phyloP scores from a whole-genome alignment of 2,797 vertebrate species.

The Mus spretus region DNA sequence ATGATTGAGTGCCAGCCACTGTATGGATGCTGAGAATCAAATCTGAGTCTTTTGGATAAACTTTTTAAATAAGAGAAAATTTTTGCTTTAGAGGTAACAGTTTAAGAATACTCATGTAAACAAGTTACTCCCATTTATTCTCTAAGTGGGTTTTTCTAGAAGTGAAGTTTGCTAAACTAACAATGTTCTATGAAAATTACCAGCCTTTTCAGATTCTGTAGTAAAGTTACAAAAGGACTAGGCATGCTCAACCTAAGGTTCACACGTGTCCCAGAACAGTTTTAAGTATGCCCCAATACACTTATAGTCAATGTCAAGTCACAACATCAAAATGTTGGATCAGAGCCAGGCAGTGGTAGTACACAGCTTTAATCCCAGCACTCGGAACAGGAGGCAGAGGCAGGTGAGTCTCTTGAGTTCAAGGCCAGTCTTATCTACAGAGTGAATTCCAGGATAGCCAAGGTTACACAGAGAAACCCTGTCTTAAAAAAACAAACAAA shows the following conservation, averaged over 20 bases:
- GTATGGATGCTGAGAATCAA: background rate
- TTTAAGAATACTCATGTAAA: slow-evolving; percentile 54
- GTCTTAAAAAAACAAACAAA: background rate
- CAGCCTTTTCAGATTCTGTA: slow-evolving; percentile 6
- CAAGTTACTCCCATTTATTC: slow-evolving; percentile 54
- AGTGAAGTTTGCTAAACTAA: slow-evolving; percentile 29
- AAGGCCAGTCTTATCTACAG: background rate
- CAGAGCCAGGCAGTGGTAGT: background rate
- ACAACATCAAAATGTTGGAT: background rate
- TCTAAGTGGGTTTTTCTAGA: background rate
- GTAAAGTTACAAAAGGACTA: slow-evolving; percentile 1
- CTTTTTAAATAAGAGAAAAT: background rate
- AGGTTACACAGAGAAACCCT: background rate
- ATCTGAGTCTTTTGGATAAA: background rate
- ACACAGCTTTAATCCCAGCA: background rate
- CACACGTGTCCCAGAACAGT: slow-evolving; percentile 1
- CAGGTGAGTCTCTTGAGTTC: background rate
- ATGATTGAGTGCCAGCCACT: background rate
- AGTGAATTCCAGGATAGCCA: background rate
- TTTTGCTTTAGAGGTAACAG: slow-evolving; percentile 28
- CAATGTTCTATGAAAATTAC: slow-evolving; percentile 43
- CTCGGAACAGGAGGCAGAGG: background rate
- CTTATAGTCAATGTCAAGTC: background rate
- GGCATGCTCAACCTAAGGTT: background rate
- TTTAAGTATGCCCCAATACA: background rate